phyloP scores from a whole-genome alignment of 2,113 vertebrate species.

The Tetraodon nigroviridis region DNA sequence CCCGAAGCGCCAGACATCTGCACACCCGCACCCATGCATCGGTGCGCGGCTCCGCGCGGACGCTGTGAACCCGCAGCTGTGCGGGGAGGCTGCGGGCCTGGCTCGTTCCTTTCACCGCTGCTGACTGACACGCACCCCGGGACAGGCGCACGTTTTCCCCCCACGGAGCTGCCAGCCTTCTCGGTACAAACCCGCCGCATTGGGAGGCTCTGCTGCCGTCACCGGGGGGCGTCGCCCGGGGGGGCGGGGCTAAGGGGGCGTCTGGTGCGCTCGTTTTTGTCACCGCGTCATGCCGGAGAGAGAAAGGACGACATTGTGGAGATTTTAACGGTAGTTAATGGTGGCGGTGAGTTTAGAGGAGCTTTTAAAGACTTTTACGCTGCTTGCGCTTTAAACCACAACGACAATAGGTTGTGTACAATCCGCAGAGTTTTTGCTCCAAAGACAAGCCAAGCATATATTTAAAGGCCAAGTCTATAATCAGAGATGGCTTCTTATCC shows the following conservation, averaged over 20 bases:
- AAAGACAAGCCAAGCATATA: neutral
- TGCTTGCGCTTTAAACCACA: too few relatives aligned
- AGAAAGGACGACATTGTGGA: neutral
- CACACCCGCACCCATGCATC: slow-evolving; percentile 4
- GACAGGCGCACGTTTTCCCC: slow-evolving; percentile 36
- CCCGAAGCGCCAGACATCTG: slow-evolving; percentile 10
- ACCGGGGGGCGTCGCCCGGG: slow-evolving; percentile 49
- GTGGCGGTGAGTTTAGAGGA: neutral
- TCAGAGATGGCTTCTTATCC: neutral
- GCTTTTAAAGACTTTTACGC: too few relatives aligned
- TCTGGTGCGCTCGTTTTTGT: slow-evolving; percentile 12
- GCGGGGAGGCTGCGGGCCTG: neutral
- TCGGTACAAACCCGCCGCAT: slow-evolving; percentile 41
- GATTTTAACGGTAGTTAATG: neutral
- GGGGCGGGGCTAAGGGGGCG: slow-evolving; percentile 34
- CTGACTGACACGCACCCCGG: slow-evolving; percentile 19
- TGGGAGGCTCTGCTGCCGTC: slow-evolving; percentile 55
- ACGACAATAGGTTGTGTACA: neutral
- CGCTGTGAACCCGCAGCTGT: neutral
- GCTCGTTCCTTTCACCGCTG: slow-evolving; percentile 15
- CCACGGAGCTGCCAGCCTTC: slow-evolving; percentile 29
- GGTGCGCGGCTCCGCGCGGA: neutral
- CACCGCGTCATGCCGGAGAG: neutral
- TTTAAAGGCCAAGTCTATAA: neutral
- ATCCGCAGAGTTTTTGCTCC: neutral